Evolutionary conservation across 2,797 vertebrate species (phyloP), one percentile per base, ranked within the genome.

Genomic region (Erithacus rubecula): DNA sequence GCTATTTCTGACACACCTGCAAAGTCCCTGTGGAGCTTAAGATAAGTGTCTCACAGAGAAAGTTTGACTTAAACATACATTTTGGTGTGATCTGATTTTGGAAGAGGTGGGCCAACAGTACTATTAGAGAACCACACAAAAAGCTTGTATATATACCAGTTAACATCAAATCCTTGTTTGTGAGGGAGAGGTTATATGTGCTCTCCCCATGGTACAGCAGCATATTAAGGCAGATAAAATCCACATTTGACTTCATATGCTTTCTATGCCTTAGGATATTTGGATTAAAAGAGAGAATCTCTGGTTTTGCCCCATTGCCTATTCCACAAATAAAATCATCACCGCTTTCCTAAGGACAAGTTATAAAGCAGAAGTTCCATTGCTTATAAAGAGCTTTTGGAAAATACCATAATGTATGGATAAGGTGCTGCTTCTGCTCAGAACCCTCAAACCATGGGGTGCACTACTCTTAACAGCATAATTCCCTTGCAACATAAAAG

Each of bases 1-100:
- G 58, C 77, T 92, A 68, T 89, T 89, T 71, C 78, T 93, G 59
- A 87, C 69, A 79, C 58, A 95, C 70, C 88, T 96, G 93, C 86
- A 94, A 93, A 85, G 34, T 46, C 78, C 90, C 94, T 70, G n/a
- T 64, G 74, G 91, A 78, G 52, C 44, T 84, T 92, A 69, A 91
- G 91, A 52, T 78, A 71, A 90, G 63, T 58, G 59, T 78, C 49
- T 95, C 37, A 22, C 53, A 53, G 46, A 72, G 68, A 65, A 93
- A 83, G 69, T 63, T 87, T 77, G 62, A 89, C n/a, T 87, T 75
- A 83, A 94, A 89, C n/a, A 65, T 47, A 70, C 7, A 3, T 90
- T 84, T 62, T 67, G 10, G 2, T 18, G 9, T n/a, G 36, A 89
- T 68, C 56, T 78, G 39, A 81, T 89, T 94, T 92, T 92, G 71